Percentiles rank a stretch among this genome's conserved stretches.
phyloP scores from a whole-genome alignment of 2,888 invertebrate genomes.

The Leucoma salicis region DNA sequence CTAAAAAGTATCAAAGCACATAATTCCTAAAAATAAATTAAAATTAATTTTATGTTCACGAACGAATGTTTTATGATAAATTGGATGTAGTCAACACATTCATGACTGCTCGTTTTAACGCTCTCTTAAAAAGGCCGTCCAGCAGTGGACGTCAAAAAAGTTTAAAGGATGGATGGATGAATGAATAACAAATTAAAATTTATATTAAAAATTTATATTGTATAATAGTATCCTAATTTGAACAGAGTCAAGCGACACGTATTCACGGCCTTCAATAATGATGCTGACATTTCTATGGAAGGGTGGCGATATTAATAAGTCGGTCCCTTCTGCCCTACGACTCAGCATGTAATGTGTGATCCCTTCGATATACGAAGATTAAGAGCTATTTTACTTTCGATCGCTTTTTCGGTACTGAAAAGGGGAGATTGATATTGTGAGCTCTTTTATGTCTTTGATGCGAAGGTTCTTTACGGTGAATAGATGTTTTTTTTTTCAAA shows the following conservation, averaged over 20 bases:
- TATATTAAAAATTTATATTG: too few relatives aligned
- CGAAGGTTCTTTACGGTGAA: not conserved
- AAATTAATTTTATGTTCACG: too few relatives aligned
- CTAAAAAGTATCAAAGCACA: too few relatives aligned
- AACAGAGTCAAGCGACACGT: conserved; percentile 27
- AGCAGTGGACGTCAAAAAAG: too few relatives aligned
- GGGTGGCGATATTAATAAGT: conserved; percentile 50
- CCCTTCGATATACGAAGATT: conserved; percentile 30
- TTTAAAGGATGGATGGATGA: too few relatives aligned
- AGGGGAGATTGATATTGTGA: conserved; percentile 23
- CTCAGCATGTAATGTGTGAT: conserved; percentile 31
- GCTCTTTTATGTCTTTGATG: conserved; percentile 7
- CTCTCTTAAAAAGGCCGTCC: too few relatives aligned
- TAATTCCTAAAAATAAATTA: too few relatives aligned
- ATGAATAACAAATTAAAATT: too few relatives aligned
- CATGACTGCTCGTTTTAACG: too few relatives aligned
- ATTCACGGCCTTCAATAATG: conserved; percentile 42
- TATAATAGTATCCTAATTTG: conserved; percentile 18
- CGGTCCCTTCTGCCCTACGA: conserved; percentile 29
- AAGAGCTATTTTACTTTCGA: conserved; percentile 34
- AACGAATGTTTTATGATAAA: too few relatives aligned
- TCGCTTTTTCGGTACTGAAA: conserved; percentile 28
- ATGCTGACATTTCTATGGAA: conserved; percentile 47
- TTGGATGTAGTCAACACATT: too few relatives aligned
- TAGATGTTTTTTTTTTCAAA: not conserved